A percentile compares a stretch with the other conserved stretches of the same genome.
These are phyloP conservation scores for Himalopsyche kuldschensis DNA, from an alignment of 2,888 invertebrate genomes.

Conservation along the genomic window DNA sequence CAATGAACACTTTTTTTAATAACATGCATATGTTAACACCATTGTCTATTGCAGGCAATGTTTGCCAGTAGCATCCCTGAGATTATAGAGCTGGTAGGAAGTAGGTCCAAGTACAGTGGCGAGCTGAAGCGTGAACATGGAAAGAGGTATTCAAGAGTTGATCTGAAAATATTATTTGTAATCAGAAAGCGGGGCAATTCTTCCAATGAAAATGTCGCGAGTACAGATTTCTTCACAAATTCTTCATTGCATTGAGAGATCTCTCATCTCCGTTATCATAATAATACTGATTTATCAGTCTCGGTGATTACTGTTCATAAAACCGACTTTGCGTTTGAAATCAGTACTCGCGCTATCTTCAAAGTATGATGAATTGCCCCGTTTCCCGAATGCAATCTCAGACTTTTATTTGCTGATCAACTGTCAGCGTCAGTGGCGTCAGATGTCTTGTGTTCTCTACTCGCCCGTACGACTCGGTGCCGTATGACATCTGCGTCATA, in stretches of 20 bases:
- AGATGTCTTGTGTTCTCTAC: constrained; percentile 64
- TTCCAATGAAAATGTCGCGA: not conserved
- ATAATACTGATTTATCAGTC: not conserved
- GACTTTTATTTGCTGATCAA: constrained; percentile 45
- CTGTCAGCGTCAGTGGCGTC: constrained; percentile 56
- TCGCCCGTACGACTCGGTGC: constrained; percentile 52
- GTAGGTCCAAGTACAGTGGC: constrained; percentile 99
- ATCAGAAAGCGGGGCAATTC: constrained; percentile 9
- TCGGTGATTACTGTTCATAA: not conserved
- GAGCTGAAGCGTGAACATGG: constrained; percentile 99
- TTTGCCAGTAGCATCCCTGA: constrained; percentile 99
- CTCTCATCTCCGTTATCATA: not conserved
- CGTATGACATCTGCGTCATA: constrained; percentile 26
- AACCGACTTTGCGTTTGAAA: not conserved
- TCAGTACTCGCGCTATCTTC: not conserved
- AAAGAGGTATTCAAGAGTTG: constrained; percentile 83
- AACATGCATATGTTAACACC: constrained; percentile 47
- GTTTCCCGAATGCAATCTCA: constrained; percentile 52
- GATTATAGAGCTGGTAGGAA: constrained; percentile 99
- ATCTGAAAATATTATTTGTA: constrained; percentile 38
- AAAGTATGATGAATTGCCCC: constrained; percentile 44
- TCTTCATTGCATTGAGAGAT: not conserved
- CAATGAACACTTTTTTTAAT: constrained; percentile 3
- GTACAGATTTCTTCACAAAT: not conserved
- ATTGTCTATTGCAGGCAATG: constrained; percentile 91